These are phyloP conservation scores for Toxotes jaculatrix DNA, from an alignment of 2,113 vertebrate species.

Conservation along the genomic window DNA sequence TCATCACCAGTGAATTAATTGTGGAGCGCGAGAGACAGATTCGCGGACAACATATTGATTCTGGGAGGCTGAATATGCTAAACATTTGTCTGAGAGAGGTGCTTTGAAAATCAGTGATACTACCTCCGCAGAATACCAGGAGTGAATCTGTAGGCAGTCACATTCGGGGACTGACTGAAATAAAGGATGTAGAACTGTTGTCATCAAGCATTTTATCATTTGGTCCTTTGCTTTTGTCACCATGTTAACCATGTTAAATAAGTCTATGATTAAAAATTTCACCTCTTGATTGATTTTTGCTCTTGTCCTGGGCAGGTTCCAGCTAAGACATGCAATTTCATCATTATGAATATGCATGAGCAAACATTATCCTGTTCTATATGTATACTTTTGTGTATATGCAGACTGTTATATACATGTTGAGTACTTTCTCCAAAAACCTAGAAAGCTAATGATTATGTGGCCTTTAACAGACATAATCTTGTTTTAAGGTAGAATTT, in stretches of 20 bases:
- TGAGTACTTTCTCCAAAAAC: background rate
- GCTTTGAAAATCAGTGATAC: constrained; percentile 53
- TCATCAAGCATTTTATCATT: constrained; percentile 53
- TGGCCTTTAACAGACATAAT: background rate
- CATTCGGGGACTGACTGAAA: constrained; percentile 17
- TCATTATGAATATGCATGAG: constrained; percentile 30
- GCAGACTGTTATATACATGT: background rate
- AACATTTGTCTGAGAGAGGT: constrained; percentile 67
- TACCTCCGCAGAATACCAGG: constrained; percentile 57
- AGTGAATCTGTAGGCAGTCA: constrained; percentile 26
- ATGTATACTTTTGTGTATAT: background rate
- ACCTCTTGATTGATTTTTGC: constrained; percentile 73
- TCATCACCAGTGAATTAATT: constrained; percentile 79
- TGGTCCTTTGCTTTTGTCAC: constrained; percentile 56
- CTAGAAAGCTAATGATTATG: background rate
- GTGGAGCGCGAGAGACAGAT: constrained; percentile 47
- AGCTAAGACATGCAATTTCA: constrained; percentile 59
- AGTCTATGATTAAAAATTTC: constrained; percentile 65
- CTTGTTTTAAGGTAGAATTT: constrained; percentile 1
- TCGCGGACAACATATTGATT: constrained; percentile 79
- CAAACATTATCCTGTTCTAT: background rate
- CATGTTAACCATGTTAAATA: constrained; percentile 68
- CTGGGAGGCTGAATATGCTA: constrained; percentile 77
- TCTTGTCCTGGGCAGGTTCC: constrained; percentile 49
- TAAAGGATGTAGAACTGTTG: constrained; percentile 44